A percentile compares a stretch with the other conserved stretches of the same genome.
Conservation (phyloP, 2,113 vertebrate genomes). For the Nerophis ophidion region DNA sequence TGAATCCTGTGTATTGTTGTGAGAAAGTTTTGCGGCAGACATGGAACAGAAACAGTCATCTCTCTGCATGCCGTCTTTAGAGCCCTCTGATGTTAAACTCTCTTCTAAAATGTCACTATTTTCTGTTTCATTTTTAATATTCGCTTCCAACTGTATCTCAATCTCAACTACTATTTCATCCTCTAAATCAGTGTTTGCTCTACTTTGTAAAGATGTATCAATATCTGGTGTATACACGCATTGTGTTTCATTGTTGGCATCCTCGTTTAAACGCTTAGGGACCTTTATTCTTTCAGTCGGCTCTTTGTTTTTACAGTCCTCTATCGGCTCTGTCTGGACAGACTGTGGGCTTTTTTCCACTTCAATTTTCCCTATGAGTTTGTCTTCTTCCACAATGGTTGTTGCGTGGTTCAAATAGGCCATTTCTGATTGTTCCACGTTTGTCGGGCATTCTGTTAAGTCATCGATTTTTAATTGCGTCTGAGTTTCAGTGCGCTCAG, state of each 20-base stretch:
- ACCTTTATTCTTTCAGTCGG: slow-evolving; percentile 24
- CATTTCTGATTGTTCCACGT: slow-evolving; percentile 28
- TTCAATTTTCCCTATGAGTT: slow-evolving; percentile 23
- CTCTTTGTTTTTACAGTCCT: slow-evolving; percentile 25
- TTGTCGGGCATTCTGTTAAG: slow-evolving; percentile 7
- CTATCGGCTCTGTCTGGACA: slow-evolving; percentile 25
- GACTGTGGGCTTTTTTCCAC: slow-evolving; percentile 21
- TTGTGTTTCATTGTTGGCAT: slow-evolving; percentile 35
- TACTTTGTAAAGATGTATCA: slow-evolving; percentile 17
- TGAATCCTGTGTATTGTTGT: slow-evolving; percentile 31
- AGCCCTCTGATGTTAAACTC: slow-evolving; percentile 29
- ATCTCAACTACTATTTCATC: slow-evolving; percentile 34
- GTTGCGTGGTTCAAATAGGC: slow-evolving; percentile 31
- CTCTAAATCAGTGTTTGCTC: slow-evolving; percentile 23
- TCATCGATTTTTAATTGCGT: slow-evolving; percentile 29
- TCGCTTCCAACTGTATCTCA: slow-evolving; percentile 32
- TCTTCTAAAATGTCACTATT: slow-evolving; percentile 31
- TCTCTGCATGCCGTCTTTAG: slow-evolving; percentile 29
- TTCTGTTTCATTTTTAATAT: slow-evolving; percentile 26
- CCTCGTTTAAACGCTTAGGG: slow-evolving; percentile 25
- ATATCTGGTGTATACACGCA: slow-evolving; percentile 16
- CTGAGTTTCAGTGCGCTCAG: slow-evolving; percentile 25
- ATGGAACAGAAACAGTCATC: slow-evolving; percentile 40
- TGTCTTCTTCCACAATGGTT: slow-evolving; percentile 17
- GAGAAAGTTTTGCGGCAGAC: slow-evolving; percentile 31